These are phyloP conservation scores for Ceyx melanurus DNA, from an alignment of 2,113 vertebrate genomes.

Conservation along the genomic window DNA sequence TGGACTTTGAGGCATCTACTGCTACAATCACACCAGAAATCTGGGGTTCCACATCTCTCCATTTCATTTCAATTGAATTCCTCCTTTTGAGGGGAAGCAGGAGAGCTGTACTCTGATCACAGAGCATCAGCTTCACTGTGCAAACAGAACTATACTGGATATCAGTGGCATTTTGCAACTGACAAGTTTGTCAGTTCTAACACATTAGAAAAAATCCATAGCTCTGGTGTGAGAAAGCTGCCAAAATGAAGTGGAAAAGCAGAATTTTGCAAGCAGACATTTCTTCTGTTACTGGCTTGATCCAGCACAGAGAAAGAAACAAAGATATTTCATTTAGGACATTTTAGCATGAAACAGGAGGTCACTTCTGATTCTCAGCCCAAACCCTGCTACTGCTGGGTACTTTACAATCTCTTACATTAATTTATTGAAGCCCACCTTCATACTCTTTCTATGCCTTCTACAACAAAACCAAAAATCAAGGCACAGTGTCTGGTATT, in stretches of 20 bases:
- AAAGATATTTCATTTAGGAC: not conserved
- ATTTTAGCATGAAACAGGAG: not conserved
- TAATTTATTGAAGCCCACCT: not conserved
- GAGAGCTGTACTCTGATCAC: not conserved
- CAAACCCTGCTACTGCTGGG: accelerated
- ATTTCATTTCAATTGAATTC: not conserved
- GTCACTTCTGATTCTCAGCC: not conserved
- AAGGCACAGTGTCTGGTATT: not conserved
- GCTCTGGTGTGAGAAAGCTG: not conserved
- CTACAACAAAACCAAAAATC: not conserved
- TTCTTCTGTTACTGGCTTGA: not conserved
- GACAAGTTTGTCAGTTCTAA: conserved; percentile 9
- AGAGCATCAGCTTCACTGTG: not conserved
- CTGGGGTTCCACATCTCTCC: not conserved
- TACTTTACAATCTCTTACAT: not conserved
- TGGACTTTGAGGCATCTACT: not conserved
- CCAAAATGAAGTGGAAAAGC: conserved; percentile 18
- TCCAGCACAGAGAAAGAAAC: not conserved
- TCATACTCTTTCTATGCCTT: not conserved
- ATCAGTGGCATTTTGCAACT: not conserved
- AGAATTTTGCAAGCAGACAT: not conserved
- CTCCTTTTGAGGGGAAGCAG: not conserved
- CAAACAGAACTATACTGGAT: not conserved
- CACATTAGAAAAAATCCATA: not conserved
- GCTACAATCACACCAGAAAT: not conserved